Conservation (phyloP, 2,888 invertebrate genomes). For the Thymelicus lineola region DNA sequence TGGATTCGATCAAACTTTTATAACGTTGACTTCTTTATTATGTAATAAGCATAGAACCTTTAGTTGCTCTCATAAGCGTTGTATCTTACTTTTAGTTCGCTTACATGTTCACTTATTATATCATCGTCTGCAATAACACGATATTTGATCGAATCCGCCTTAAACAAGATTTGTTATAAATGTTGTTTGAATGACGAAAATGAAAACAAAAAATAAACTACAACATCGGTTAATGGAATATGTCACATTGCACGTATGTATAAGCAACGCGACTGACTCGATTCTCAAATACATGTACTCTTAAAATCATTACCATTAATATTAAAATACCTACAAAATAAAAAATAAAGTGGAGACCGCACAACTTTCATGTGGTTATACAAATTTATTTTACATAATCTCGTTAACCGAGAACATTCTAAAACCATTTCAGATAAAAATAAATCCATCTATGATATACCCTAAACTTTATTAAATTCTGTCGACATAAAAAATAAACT, state of each 20-base stretch:
- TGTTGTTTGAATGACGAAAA: no score
- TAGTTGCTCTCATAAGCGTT: no score
- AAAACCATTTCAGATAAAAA: constrained; percentile 10
- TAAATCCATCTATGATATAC: constrained; percentile 14
- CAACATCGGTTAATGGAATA: constrained; percentile 1
- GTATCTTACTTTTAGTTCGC: no score
- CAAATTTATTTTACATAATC: constrained; percentile 21
- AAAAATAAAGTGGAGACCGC: constrained; percentile 13
- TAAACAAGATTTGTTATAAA: no score
- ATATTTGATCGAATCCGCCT: no score
- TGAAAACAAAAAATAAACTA: neutral
- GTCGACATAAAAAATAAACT: constrained; percentile 24
- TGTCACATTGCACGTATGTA: no score
- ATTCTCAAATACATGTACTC: constrained; percentile 6
- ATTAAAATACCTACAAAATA: constrained; percentile 13
- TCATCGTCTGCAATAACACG: no score
- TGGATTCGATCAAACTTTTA: no score
- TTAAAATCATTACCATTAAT: neutral
- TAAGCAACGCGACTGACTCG: neutral
- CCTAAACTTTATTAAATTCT: constrained; percentile 14
- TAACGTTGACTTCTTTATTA: no score
- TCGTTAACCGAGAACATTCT: neutral
- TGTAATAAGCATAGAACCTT: no score
- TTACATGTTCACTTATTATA: no score
- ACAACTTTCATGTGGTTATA: constrained; percentile 32